Percentiles rank a stretch among this genome's conserved stretches.
phyloP scores from a whole-genome alignment of 2,797 vertebrate species.

The Lagorchestes hirsutus region DNA sequence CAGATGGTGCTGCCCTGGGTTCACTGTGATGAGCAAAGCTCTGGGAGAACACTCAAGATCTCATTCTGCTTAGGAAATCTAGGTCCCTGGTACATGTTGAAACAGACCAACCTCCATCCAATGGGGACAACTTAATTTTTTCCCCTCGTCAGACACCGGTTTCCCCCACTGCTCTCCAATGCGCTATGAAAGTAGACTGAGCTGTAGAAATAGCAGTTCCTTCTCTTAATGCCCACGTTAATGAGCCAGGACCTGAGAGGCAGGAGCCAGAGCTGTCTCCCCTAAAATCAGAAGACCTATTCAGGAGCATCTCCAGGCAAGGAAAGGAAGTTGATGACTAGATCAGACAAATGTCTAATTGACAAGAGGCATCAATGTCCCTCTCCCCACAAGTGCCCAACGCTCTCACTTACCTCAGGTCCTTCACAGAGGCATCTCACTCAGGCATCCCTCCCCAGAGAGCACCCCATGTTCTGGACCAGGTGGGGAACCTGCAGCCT shows the following conservation, averaged over 20 bases:
- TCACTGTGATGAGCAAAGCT: neutral
- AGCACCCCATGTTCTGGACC: neutral
- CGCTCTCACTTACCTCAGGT: too few species aligned
- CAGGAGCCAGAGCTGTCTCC: neutral
- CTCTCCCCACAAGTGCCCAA: neutral
- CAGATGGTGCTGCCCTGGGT: neutral
- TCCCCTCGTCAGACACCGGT: neutral
- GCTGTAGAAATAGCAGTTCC: neutral
- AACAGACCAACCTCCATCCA: neutral
- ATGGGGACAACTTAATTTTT: neutral
- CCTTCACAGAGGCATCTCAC: neutral
- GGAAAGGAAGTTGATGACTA: neutral
- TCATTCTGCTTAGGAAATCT: neutral
- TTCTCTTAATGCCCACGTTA: neutral
- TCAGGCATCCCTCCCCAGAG: neutral
- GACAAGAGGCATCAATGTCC: neutral
- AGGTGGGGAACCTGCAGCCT: too few species aligned
- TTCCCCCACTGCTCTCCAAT: neutral
- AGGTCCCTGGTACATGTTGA: neutral
- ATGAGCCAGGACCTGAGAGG: neutral
- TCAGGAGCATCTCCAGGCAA: neutral
- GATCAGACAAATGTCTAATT: neutral
- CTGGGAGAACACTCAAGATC: fast-evolving
- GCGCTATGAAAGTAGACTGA: neutral
- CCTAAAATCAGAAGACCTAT: neutral